phyloP scores from a whole-genome alignment of 2,888 invertebrate species.

The Ischnus inquisitorius region DNA sequence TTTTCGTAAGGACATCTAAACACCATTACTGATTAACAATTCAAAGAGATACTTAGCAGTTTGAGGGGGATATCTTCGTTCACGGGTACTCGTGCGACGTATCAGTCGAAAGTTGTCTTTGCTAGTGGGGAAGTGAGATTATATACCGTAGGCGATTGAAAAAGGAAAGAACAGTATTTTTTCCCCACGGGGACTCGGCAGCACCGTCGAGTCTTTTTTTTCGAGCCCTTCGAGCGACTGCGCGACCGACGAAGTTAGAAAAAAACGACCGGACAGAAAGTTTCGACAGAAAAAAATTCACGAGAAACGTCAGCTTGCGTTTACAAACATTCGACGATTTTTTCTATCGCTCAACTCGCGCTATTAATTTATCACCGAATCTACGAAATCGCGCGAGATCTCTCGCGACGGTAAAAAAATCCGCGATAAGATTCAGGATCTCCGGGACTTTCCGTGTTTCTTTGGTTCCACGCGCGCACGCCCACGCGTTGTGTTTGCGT shows the following conservation, averaged over 20 bases:
- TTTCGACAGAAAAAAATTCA: background rate
- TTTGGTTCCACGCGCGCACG: no score
- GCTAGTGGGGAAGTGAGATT: conserved; percentile 12
- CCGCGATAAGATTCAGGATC: background rate
- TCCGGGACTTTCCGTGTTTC: background rate
- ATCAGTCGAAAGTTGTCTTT: background rate
- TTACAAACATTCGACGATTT: background rate
- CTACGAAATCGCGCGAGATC: background rate
- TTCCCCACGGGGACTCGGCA: background rate
- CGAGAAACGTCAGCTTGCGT: conserved; percentile 12
- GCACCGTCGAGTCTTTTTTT: background rate
- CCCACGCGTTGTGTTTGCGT: background rate
- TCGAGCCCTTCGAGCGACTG: background rate
- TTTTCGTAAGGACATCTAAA: conserved; percentile 9
- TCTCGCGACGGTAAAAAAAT: background rate
- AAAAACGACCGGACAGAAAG: conserved; percentile 3
- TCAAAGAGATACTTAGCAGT: conserved; percentile 7
- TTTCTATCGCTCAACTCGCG: background rate
- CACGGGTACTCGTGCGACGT: conserved; percentile 8
- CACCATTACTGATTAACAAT: conserved; percentile 18
- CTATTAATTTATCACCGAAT: conserved; percentile 25
- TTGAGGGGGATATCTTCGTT: conserved; percentile 7
- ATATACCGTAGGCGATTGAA: conserved; percentile 3
- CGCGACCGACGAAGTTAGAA: background rate
- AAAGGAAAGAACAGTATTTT: conserved; percentile 26